Conservation (phyloP, 2,113 vertebrate genomes). For the Recurvirostra avosetta region DNA sequence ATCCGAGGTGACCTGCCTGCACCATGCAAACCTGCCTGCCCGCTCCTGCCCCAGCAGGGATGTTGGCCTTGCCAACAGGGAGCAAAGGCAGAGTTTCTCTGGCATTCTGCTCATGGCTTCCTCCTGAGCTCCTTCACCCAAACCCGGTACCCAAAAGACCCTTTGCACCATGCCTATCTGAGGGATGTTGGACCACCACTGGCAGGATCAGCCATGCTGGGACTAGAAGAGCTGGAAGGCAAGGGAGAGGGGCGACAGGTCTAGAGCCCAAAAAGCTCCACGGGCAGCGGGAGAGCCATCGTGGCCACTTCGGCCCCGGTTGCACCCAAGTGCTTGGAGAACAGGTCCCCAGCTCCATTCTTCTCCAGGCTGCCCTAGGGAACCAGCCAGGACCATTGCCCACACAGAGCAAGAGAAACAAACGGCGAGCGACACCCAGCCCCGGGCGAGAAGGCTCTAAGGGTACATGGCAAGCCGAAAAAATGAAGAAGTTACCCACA, state of each 20-base stretch:
- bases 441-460: not conserved
- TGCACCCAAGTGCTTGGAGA: not conserved
- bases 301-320: accelerated
- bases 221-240: not conserved
- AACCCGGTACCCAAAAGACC: not conserved
- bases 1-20: not conserved
- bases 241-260: not conserved
- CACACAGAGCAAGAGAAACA: accelerated
- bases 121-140: not conserved
- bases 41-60: accelerated
- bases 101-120: not conserved
- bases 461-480: not conserved
- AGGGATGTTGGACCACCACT: not conserved
- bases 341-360: not conserved
- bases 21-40: not conserved
- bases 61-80: not conserved
- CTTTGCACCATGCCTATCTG: not conserved
- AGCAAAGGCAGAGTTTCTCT: not conserved
- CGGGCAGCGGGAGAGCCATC: not conserved
- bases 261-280: not conserved
- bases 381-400: not conserved
- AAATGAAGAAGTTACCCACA: not conserved
- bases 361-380: not conserved
- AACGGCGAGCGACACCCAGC: not conserved
- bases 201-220: not conserved